Conservation (phyloP, 64 coral and sea anemone species). For the Acropora yongei region DNA sequence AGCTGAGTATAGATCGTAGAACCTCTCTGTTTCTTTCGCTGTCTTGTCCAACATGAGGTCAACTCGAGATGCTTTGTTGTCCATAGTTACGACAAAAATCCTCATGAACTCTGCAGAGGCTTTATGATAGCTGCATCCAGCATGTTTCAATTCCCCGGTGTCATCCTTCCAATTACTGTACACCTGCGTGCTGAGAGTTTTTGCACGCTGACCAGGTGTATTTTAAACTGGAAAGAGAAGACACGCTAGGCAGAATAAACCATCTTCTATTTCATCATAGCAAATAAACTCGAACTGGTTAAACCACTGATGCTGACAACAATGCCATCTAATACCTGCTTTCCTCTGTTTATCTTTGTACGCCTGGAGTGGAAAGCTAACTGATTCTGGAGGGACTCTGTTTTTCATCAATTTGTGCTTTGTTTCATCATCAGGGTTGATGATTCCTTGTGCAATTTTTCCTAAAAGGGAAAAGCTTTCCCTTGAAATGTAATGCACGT, state of each 20-base stretch:
- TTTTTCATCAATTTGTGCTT: conserved; percentile 48
- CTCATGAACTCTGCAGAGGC: conserved; percentile 65
- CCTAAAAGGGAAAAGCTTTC: too few species aligned
- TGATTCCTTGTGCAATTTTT: too few species aligned
- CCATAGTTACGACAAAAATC: conserved; percentile 61
- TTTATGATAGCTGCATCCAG: conserved; percentile 55
- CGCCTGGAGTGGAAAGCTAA: conserved; percentile 38
- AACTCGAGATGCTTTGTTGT: conserved; percentile 31
- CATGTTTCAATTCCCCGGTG: conserved; percentile 45
- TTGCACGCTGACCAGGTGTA: conserved; percentile 52
- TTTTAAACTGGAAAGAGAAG: conserved; percentile 17
- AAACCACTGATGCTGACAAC: too few species aligned
- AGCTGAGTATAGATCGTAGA: conserved; percentile 60
- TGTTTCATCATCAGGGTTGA: too few species aligned
- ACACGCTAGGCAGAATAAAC: too few species aligned
- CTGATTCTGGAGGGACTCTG: conserved; percentile 46
- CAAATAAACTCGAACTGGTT: too few species aligned
- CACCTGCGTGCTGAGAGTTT: conserved; percentile 32
- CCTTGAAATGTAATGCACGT: too few species aligned
- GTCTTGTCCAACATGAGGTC: conserved; percentile 42
- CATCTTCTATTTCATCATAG: too few species aligned
- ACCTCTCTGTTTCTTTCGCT: conserved; percentile 48
- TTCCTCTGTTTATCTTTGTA: too few species aligned
- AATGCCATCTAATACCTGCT: too few species aligned
- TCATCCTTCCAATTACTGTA: conserved; percentile 73